Evolutionary conservation across 2,888 invertebrate species (phyloP), one percentile per base, ranked within the genome.

Genomic region (Galerucella nymphaeae): DNA sequence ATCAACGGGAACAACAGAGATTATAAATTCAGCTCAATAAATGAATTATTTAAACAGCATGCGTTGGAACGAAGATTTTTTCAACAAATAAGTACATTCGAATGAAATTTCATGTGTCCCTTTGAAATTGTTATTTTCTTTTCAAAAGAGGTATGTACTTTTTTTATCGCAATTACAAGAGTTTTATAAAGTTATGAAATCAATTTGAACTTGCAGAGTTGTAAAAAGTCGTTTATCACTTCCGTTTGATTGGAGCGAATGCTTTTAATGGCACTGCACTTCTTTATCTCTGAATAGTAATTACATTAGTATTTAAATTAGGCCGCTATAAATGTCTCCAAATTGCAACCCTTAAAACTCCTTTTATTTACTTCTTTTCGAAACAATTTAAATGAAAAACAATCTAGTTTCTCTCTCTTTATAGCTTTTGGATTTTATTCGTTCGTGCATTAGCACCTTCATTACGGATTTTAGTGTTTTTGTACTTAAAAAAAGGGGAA

Each of bases 291-390:
- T 42, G 76, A 81, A 82, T 80, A 80, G 81, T 80, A 82, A 80
- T 76, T 80, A 77, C 81, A 82, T 82, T 82, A 82, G 81, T 80
- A 79, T 79, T 79, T 80, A 82, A 82, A 81, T 82, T 82, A 82
- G 81, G 78, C 80, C 76, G 81, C 82, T 77, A 79, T 82, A 81
- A 82, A 81, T 82, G 82, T 82, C 80, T 78, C 76, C 75, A 77
- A 80, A 81, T 80, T 80, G 82, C 81, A 78, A 79, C 80, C 75
- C 79, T 81, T 78, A 75, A 78, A 80, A 77, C 73, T 78, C 75
- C 77, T 79, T 69, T 80, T 79, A 78, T 78, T 79, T 79, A 72
- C 71, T 68, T 69, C 61, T 63, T n/a, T 66, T 45, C 50, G 38
- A 62, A 66, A 72, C 71, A 68, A 74, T 72, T 70, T 74, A 61